Evolutionary conservation across 2,797 vertebrate genomes (phyloP).

Genomic region (Ispidina lecontei): DNA sequence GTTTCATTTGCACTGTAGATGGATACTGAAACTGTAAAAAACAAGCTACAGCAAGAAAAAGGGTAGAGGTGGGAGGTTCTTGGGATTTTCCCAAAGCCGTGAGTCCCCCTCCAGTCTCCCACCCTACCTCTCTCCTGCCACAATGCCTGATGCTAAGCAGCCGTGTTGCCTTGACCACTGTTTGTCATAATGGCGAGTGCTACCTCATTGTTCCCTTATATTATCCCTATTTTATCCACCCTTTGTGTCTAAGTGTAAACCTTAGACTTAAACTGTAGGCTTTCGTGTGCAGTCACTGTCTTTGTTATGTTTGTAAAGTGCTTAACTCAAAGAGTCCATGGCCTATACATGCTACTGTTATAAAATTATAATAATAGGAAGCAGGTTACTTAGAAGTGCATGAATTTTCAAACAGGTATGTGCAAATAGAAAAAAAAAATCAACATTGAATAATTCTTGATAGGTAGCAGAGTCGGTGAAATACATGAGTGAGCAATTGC

Average conservation of each 20-base stretch:
- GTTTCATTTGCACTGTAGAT: not conserved
- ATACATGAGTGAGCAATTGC: slow-evolving; percentile 16
- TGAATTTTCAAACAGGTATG: slow-evolving; percentile 25
- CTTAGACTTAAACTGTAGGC: not conserved
- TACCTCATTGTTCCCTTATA: not conserved
- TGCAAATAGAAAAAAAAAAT: slow-evolving; percentile 1
- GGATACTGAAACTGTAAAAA: not conserved
- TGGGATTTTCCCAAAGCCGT: not conserved
- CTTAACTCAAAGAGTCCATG: slow-evolving; percentile 38
- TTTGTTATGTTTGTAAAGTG: slow-evolving; percentile 30
- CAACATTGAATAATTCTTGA: slow-evolving; percentile 2
- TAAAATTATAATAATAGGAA: slow-evolving; percentile 22
- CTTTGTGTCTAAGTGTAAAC: slow-evolving; percentile 38
- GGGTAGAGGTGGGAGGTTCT: not conserved
- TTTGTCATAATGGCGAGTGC: not conserved
- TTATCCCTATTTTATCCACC: slow-evolving; percentile 1
- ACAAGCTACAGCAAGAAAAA: not conserved
- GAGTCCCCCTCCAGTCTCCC: not conserved
- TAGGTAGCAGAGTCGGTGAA: slow-evolving; percentile 5
- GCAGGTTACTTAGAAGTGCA: slow-evolving; percentile 25
- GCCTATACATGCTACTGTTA: not conserved
- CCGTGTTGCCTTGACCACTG: slow-evolving; percentile 22
- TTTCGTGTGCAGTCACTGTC: not conserved
- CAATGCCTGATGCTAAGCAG: not conserved
- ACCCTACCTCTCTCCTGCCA: not conserved